phyloP scores from a whole-genome alignment of 1,140 invertebrate species.

The Drosophila busckii region DNA sequence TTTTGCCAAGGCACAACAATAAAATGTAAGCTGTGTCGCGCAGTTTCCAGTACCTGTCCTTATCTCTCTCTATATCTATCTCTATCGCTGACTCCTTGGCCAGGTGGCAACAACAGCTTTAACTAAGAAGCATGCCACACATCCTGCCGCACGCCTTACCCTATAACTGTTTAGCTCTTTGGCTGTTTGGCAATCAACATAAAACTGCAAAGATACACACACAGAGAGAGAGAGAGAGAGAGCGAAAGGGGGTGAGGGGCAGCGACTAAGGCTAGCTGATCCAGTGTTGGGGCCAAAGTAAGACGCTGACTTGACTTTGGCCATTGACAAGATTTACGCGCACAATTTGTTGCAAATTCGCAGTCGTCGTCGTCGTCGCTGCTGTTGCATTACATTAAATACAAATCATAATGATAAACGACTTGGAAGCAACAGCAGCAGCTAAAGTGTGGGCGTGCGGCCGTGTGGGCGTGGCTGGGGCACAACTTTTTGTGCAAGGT shows the following conservation, averaged over 20 bases:
- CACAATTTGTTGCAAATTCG: constrained; percentile 58
- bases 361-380: constrained; percentile 24
- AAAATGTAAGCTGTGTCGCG: constrained; percentile 32
- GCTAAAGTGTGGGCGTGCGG: background rate
- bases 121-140: constrained; percentile 61
- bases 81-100: constrained; percentile 1
- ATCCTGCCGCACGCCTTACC: constrained; percentile 6
- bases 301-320: constrained; percentile 11
- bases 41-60: background rate
- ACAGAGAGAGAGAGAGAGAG: no score
- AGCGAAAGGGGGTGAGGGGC: no score
- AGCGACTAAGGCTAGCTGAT: no score
- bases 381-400: constrained; percentile 36
- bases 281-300: no score
- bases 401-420: constrained; percentile 51
- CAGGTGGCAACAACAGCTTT: constrained; percentile 7
- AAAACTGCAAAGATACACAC: no score
- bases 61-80: background rate
- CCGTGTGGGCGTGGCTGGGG: background rate
- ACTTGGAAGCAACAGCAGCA: constrained; percentile 11
- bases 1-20: constrained; percentile 61
- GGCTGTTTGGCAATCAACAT: no score
- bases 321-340: constrained; percentile 53
- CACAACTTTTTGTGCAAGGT: constrained; percentile 36
- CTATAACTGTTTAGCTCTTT: no score